Evolutionary conservation across 2,888 invertebrate genomes (phyloP).

Genomic region (Tethea ocularis): DNA sequence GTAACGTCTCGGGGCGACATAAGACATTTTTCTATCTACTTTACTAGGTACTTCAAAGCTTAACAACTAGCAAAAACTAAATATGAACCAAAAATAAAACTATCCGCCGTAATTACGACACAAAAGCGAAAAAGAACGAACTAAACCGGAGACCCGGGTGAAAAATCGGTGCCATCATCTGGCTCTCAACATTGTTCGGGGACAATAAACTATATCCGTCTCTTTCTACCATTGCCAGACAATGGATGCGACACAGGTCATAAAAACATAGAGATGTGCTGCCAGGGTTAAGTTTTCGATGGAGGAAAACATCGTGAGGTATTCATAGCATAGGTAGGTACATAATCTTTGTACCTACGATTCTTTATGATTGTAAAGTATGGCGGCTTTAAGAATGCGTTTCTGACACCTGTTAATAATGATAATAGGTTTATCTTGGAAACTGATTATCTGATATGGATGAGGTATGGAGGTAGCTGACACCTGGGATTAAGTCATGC

Average conservation of each 20-base stretch:
- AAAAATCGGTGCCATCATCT: slow-evolving; percentile 4
- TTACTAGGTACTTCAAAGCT: neutral
- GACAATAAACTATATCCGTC: slow-evolving; percentile 5
- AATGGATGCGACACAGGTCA: neutral
- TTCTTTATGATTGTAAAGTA: no score
- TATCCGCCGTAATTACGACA: neutral
- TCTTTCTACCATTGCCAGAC: neutral
- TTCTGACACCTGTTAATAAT: no score
- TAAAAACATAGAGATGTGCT: neutral
- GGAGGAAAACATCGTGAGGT: no score
- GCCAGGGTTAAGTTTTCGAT: no score
- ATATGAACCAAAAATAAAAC: neutral
- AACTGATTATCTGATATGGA: no score
- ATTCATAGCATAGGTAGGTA: no score
- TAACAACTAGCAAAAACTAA: neutral
- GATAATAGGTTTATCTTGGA: no score
- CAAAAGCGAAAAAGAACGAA: neutral
- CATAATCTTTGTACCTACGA: no score
- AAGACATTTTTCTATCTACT: neutral
- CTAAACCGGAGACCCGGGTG: neutral
- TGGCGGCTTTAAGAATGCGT: no score
- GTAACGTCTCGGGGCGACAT: no score
- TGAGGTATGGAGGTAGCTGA: no score
- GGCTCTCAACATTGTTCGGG: slow-evolving; percentile 4
- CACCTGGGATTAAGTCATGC: no score